Base-by-base conservation (phyloP, 2,888 invertebrate genomes). In the Ennomos erosarius region DNA sequence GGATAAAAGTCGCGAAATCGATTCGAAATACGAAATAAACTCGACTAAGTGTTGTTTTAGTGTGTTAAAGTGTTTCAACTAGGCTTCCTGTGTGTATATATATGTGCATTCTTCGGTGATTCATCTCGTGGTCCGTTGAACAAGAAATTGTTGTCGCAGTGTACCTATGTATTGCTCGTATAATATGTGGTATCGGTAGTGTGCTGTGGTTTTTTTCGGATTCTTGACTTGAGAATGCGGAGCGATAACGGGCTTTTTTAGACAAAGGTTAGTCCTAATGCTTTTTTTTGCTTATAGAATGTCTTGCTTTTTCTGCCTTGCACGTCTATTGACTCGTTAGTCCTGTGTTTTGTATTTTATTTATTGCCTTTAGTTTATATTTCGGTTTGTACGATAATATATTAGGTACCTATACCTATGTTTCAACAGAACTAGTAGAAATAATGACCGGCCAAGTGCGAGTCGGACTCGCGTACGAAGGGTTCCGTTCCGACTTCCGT, bases 71-170 rank as follows among this genome's bases (percentile, higher is more conserved):
- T 84, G 80, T 68, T 76, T 79, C 74, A 74, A 57, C 69, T 81
- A 77, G 76, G 60, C 76, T 75, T 73, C 81, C 76, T 75, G 62
- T 59, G 73, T 78, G 85, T 83, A 47, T 81, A 12, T 72, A 74
- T 59, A 70, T 81, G 88, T 89, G 88, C 87, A 88, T 90, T 88
- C 87, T 85, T 84, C 65, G 84, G 90, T 90, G 90, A 90, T 90
- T 90, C 90, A 90, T 90, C 90, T 90, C 76, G 75, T 74, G 81
- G 67, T 55, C 56, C 37, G 59, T 46, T 47, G 58, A 69, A 81
- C 85, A 85, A 90, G 88, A 85, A 87, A 85, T 85, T 84, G 84
- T 86, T 84, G 42, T 87, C 83, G 81, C 76, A 75, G 74, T 78
- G 81, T 51, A 49, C 13, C 16, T 49, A 34, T 40, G 39, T 75